Conservation (phyloP, 1,140 invertebrate species). For the Drosophila novamexicana region DNA sequence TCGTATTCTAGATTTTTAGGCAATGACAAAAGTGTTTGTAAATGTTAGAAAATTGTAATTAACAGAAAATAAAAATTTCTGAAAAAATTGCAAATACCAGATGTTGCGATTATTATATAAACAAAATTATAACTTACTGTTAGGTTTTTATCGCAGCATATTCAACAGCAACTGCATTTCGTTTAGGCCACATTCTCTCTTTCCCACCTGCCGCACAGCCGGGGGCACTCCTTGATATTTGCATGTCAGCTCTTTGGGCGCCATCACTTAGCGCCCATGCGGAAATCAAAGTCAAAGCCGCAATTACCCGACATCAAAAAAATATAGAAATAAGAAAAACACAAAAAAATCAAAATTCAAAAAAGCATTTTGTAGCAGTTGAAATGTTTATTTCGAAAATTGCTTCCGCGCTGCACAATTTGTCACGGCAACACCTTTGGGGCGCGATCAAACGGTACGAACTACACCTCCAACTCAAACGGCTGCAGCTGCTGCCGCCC, state of each 20-base stretch:
- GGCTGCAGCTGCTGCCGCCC: neutral
- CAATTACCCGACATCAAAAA: conserved; percentile 61
- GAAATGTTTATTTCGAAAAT: conserved; percentile 58
- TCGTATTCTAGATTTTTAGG: too few species aligned
- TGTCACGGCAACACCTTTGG: conserved; percentile 75
- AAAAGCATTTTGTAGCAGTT: conserved; percentile 47
- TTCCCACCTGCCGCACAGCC: neutral
- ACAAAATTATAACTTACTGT: neutral
- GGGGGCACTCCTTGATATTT: conserved; percentile 29
- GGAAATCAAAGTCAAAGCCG: conserved; percentile 78
- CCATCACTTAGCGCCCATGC: conserved; percentile 56
- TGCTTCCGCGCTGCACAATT: conserved; percentile 74
- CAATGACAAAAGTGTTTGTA: too few species aligned
- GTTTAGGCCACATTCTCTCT: neutral
- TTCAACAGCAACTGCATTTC: neutral
- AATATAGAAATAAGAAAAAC: conserved; percentile 20
- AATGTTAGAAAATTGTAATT: too few species aligned
- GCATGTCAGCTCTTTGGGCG: conserved; percentile 46
- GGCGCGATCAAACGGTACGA: conserved; percentile 23
- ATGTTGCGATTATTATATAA: too few species aligned
- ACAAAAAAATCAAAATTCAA: conserved; percentile 24
- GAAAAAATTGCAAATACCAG: too few species aligned
- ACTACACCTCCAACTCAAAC: conserved; percentile 23
- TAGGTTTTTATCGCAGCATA: neutral
- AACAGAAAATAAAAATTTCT: too few species aligned